These are phyloP conservation scores for Scelioninae gen. 2 DNA, from an alignment of 2,888 invertebrate species.

Conservation along the genomic window DNA sequence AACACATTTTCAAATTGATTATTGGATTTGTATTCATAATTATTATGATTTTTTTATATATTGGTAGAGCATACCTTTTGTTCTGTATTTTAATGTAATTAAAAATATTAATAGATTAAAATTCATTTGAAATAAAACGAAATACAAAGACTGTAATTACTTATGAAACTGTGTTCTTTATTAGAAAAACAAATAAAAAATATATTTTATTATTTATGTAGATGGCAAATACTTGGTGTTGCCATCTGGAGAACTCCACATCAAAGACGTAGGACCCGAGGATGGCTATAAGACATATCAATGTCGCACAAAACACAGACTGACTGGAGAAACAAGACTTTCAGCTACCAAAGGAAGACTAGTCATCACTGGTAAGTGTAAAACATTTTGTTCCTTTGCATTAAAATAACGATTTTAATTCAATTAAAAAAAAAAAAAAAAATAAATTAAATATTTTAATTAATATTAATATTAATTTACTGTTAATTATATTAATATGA, in stretches of 20 bases:
- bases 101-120: neutral
- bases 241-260: constrained; percentile 95
- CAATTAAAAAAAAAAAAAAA: no score
- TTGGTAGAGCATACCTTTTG: no score
- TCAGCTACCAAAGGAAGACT: constrained; percentile 95
- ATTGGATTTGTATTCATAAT: neutral
- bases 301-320: constrained; percentile 93
- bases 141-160: constrained; percentile 12
- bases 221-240: constrained; percentile 97
- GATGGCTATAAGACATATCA: constrained; percentile 96
- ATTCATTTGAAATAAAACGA: neutral
- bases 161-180: constrained; percentile 29
- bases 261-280: constrained; percentile 94
- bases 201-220: constrained; percentile 74
- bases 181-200: constrained; percentile 16
- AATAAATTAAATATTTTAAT: no score
- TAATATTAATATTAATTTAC: no score
- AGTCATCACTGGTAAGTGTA: constrained; percentile 96
- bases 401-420: constrained; percentile 65
- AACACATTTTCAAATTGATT: constrained; percentile 22
- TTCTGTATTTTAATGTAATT: no score
- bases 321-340: constrained; percentile 93
- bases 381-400: constrained; percentile 62
- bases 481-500: no score
- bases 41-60: no score